Evolutionary conservation across 2,888 invertebrate genomes (phyloP).

Genomic region (Agriopis marginaria): DNA sequence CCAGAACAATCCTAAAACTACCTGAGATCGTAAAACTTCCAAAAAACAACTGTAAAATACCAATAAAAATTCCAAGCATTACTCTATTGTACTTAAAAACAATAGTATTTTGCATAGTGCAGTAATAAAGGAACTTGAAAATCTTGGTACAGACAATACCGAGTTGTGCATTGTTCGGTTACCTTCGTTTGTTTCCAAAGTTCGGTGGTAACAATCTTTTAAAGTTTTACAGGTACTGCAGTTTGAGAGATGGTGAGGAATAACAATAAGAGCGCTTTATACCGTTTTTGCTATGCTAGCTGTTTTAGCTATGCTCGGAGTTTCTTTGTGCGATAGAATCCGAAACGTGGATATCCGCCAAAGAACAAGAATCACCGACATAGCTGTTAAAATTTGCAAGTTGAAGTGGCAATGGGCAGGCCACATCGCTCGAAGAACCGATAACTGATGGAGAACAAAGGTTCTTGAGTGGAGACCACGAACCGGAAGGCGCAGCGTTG

Average conservation of each 20-base stretch:
- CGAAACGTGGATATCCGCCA: too few species aligned
- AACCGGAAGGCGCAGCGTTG: too few species aligned
- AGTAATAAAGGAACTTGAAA: slow-evolving; percentile 52
- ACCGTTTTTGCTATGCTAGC: not conserved
- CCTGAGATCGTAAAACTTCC: slow-evolving; percentile 34
- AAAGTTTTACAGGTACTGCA: slow-evolving; percentile 36
- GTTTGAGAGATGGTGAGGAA: slow-evolving; percentile 9
- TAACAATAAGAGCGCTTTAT: not conserved
- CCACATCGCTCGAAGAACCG: too few species aligned
- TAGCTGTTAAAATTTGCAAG: too few species aligned
- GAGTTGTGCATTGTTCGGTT: slow-evolving; percentile 39
- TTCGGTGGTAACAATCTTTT: slow-evolving; percentile 43
- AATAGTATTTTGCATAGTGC: slow-evolving; percentile 45
- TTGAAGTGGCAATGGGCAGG: too few species aligned
- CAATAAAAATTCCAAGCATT: slow-evolving; percentile 45
- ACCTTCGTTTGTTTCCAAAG: slow-evolving; percentile 35
- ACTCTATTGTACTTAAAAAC: slow-evolving; percentile 50
- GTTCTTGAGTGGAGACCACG: too few species aligned
- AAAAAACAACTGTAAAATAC: slow-evolving; percentile 30
- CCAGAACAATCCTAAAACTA: slow-evolving; percentile 29
- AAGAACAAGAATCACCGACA: too few species aligned
- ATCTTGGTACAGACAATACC: slow-evolving; percentile 49
- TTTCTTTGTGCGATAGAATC: too few species aligned
- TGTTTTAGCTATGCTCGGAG: not conserved
- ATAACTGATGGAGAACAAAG: too few species aligned